Conservation (phyloP, 2,113 vertebrate species). For the Nymphicus hollandicus region DNA sequence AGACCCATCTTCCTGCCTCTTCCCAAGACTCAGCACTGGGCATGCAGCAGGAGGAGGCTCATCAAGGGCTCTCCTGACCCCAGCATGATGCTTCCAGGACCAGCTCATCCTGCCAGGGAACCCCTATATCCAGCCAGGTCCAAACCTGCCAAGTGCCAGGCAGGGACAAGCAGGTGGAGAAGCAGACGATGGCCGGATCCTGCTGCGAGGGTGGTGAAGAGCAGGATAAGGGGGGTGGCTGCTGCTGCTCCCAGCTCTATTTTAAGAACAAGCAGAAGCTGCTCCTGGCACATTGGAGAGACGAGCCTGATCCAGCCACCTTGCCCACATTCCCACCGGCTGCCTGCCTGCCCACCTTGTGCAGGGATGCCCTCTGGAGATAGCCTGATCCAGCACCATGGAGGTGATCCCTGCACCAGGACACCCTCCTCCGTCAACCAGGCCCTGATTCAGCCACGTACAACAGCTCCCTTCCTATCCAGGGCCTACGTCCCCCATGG, state of each 20-base stretch:
- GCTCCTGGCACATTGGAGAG: background rate
- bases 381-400: background rate
- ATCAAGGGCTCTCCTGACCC: background rate
- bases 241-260: background rate
- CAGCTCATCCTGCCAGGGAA: background rate
- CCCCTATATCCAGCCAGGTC: background rate
- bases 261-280: slow-evolving; percentile 19
- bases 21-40: fast-evolving
- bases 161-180: fast-evolving
- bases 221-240: background rate
- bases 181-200: fast-evolving
- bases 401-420: background rate
- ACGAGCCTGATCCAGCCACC: background rate
- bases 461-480: background rate
- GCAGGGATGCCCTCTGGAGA: background rate
- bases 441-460: background rate
- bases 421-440: background rate
- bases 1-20: background rate
- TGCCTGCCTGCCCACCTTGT: background rate
- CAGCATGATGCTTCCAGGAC: background rate
- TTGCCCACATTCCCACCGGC: background rate
- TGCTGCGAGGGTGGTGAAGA: background rate
- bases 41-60: background rate
- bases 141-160: background rate
- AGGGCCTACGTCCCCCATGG: fast-evolving